Evolutionary conservation across 2,888 invertebrate genomes (phyloP).

Genomic region (Apotomis capreana): DNA sequence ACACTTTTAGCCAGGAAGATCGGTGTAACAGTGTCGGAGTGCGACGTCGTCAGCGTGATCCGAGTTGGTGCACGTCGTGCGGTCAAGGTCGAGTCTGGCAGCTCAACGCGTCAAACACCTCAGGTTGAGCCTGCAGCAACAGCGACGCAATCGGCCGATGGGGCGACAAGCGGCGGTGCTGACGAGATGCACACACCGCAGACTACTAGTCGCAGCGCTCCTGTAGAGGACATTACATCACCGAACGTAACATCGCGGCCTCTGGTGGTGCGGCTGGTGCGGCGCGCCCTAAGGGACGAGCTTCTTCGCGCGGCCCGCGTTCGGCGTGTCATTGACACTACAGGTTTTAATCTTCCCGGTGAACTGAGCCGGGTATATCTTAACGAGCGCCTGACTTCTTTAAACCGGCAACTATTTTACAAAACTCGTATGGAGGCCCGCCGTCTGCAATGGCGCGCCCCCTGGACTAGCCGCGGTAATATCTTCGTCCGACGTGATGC

Average conservation of each 20-base stretch:
- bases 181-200: neutral
- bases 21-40: too few relatives aligned
- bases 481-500: neutral
- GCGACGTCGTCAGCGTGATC: too few relatives aligned
- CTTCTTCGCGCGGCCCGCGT: conserved; percentile 17
- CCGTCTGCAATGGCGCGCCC: conserved; percentile 5
- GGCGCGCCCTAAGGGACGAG: conserved; percentile 7
- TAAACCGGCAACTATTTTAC: conserved; percentile 28
- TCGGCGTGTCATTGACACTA: neutral
- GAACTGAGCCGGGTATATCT: neutral
- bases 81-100: too few relatives aligned
- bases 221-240: neutral
- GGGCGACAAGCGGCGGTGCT: too few relatives aligned
- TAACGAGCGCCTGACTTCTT: conserved; percentile 32
- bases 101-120: too few relatives aligned
- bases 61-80: too few relatives aligned
- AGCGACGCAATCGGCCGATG: too few relatives aligned
- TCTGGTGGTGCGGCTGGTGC: conserved; percentile 13
- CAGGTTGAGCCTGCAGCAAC: too few relatives aligned
- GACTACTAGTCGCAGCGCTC: neutral
- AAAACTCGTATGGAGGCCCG: conserved; percentile 4
- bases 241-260: neutral
- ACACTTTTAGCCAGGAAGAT: too few relatives aligned
- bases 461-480: neutral
- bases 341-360: neutral